phyloP scores from a whole-genome alignment of 1,140 invertebrate species.

The Choristoneura fumiferana region DNA sequence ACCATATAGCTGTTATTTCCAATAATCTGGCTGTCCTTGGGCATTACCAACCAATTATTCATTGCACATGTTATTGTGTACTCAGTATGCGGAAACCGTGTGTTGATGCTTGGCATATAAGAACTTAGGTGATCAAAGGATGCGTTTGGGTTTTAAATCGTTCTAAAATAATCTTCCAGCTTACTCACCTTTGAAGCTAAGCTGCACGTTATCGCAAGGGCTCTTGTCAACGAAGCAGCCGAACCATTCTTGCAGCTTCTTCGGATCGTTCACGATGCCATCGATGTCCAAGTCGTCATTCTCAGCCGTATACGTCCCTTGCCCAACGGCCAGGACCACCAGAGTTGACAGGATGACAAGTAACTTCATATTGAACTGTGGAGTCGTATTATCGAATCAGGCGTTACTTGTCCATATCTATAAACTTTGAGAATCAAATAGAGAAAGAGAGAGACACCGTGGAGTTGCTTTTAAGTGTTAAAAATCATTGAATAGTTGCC shows the following conservation, averaged over 20 bases:
- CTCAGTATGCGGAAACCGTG: no score
- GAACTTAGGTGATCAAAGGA: neutral
- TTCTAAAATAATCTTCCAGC: neutral
- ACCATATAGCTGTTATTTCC: no score
- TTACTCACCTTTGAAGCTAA: slow-evolving; percentile 47
- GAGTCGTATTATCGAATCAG: no score
- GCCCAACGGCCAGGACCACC: slow-evolving; percentile 26
- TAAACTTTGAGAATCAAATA: no score
- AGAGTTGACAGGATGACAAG: slow-evolving; percentile 29
- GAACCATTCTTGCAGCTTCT: slow-evolving; percentile 28
- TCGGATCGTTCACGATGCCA: slow-evolving; percentile 26
- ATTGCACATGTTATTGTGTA: no score
- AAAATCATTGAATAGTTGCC: no score
- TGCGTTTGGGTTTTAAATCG: no score
- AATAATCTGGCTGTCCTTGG: no score
- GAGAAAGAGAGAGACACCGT: no score
- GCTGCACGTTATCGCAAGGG: slow-evolving; percentile 31
- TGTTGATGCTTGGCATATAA: neutral
- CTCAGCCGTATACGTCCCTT: slow-evolving; percentile 34
- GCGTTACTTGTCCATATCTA: no score
- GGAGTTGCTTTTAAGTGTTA: no score
- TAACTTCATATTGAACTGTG: slow-evolving; percentile 36
- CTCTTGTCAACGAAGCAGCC: slow-evolving; percentile 45
- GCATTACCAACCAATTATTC: no score
- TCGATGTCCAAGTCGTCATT: slow-evolving; percentile 50